phyloP scores from a whole-genome alignment of 2,113 vertebrate species.

The Plecturocebus donacophilus region DNA sequence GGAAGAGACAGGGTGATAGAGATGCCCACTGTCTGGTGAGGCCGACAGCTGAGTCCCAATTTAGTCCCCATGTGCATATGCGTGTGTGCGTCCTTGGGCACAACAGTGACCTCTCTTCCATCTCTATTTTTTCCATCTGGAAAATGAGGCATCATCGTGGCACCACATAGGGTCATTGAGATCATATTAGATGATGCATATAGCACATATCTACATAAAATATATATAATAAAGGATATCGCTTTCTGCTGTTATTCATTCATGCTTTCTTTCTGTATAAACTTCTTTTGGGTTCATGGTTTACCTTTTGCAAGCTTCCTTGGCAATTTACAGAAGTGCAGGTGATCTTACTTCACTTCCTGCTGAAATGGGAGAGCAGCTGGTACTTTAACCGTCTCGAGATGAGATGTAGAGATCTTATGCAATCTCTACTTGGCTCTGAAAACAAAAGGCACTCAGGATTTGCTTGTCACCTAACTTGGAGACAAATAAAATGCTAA shows the following conservation, averaged over 20 bases:
- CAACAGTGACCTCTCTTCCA: not conserved
- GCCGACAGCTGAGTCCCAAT: not conserved
- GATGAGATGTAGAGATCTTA: not conserved
- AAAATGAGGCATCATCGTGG: not conserved
- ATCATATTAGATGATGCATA: not conserved
- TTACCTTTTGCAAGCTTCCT: slow-evolving; percentile 38
- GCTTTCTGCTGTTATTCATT: not conserved
- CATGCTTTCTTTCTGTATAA: not conserved
- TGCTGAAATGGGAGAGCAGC: not conserved
- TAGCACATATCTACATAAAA: not conserved
- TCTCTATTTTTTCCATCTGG: not conserved
- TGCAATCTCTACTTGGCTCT: not conserved
- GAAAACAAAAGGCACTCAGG: not conserved
- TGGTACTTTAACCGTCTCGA: not conserved
- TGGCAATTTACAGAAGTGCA: slow-evolving; percentile 39
- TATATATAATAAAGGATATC: not conserved
- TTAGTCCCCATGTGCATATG: not conserved
- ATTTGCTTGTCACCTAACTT: not conserved
- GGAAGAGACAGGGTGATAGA: not conserved
- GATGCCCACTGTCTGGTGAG: not conserved
- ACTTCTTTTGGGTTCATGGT: not conserved
- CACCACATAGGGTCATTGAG: not conserved
- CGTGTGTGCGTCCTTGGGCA: not conserved
- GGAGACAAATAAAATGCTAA: not conserved
- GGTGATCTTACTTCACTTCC: slow-evolving; percentile 65